These are phyloP conservation scores for Hyperoodon ampullatus DNA, from an alignment of 2,113 vertebrate species.

Conservation along the genomic window DNA sequence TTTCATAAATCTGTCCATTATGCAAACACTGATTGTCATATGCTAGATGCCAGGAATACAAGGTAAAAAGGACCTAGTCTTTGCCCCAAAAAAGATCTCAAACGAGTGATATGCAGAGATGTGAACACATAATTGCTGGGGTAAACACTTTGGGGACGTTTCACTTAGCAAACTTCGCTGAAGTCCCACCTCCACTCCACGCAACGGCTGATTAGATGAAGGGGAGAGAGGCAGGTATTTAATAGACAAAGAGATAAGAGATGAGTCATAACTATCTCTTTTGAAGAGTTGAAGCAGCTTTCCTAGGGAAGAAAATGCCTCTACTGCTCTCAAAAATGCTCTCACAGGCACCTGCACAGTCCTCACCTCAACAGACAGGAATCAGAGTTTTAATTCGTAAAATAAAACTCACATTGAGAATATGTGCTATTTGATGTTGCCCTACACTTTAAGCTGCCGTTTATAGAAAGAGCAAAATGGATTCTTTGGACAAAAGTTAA, in stretches of 20 bases:
- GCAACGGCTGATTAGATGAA: background rate
- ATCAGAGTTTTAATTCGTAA: conserved; percentile 9
- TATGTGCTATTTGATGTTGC: background rate
- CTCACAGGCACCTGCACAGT: background rate
- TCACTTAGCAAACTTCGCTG: background rate
- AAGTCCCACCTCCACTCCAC: background rate
- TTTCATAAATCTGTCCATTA: background rate
- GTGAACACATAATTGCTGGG: background rate
- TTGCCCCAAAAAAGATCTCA: background rate
- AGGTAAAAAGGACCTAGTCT: background rate
- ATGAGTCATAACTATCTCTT: background rate
- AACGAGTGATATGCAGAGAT: background rate
- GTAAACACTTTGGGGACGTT: background rate
- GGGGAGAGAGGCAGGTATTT: background rate
- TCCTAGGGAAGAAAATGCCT: background rate
- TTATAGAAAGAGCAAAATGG: background rate
- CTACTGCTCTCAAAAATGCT: background rate
- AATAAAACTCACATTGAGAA: background rate
- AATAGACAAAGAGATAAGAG: background rate
- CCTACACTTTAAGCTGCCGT: background rate
- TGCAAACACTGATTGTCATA: background rate
- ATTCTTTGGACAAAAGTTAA: conserved; percentile 1
- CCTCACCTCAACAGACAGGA: background rate
- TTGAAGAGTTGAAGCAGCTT: background rate
- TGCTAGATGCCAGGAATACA: background rate